These are phyloP conservation scores for Selenia dentaria DNA, from an alignment of 2,888 invertebrate species.

Conservation along the genomic window DNA sequence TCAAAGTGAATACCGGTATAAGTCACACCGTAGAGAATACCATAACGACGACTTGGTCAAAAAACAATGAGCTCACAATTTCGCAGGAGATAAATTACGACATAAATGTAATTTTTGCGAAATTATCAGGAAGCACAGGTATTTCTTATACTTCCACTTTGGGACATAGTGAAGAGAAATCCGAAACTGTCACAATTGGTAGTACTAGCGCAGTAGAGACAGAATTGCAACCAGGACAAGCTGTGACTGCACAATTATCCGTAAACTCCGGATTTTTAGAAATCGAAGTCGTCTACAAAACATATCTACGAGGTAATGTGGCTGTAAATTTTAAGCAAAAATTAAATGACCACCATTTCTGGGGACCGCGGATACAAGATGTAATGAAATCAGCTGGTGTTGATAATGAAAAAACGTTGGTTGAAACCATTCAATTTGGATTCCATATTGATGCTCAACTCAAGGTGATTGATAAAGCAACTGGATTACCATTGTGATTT, in stretches of 20 bases:
- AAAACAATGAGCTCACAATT: slow-evolving; percentile 49
- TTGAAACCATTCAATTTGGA: slow-evolving; percentile 55
- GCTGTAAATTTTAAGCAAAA: slow-evolving; percentile 59
- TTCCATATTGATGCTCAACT: slow-evolving; percentile 59
- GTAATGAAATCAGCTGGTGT: slow-evolving; percentile 54
- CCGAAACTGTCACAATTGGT: slow-evolving; percentile 58
- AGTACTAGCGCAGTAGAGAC: slow-evolving; percentile 59
- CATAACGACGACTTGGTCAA: slow-evolving; percentile 59
- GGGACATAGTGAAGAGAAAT: slow-evolving; percentile 60
- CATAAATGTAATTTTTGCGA: slow-evolving; percentile 58
- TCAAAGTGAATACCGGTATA: slow-evolving; percentile 68
- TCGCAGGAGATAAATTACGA: slow-evolving; percentile 62
- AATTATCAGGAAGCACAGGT: slow-evolving; percentile 51
- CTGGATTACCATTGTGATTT: slow-evolving; percentile 46
- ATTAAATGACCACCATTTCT: slow-evolving; percentile 62
- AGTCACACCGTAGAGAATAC: slow-evolving; percentile 64
- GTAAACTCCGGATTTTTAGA: slow-evolving; percentile 58
- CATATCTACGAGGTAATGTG: slow-evolving; percentile 57
- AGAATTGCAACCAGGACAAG: slow-evolving; percentile 59
- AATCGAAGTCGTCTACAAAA: slow-evolving; percentile 55
- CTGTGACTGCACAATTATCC: slow-evolving; percentile 58
- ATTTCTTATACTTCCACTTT: slow-evolving; percentile 57
- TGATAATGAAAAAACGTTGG: slow-evolving; percentile 45
- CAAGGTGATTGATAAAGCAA: slow-evolving; percentile 58
- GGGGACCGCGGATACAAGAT: slow-evolving; percentile 53